A percentile compares a stretch with the other conserved stretches of the same genome.
These are phyloP conservation scores for Vesta saturnalis DNA, from an alignment of 2,888 invertebrate genomes.

Conservation along the genomic window DNA sequence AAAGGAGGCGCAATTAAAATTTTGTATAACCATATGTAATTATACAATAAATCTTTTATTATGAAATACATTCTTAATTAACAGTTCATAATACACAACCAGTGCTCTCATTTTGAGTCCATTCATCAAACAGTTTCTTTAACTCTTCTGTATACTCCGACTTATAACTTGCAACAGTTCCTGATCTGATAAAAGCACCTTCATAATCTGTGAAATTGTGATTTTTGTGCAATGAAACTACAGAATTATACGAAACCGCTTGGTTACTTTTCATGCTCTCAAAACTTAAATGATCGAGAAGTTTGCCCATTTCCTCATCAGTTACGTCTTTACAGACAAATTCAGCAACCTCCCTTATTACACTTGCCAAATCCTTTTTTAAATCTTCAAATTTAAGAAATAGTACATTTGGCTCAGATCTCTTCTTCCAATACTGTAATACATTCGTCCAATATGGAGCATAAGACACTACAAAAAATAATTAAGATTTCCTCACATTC, in stretches of 20 bases:
- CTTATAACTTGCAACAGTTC: slow-evolving; percentile 60
- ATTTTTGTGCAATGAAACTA: slow-evolving; percentile 52
- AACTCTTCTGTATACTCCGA: slow-evolving; percentile 75
- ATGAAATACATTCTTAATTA: background rate
- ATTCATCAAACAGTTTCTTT: slow-evolving; percentile 76
- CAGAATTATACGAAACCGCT: slow-evolving; percentile 43
- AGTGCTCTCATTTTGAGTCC: slow-evolving; percentile 66
- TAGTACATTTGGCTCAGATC: slow-evolving; percentile 76
- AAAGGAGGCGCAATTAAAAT: background rate
- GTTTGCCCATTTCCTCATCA: slow-evolving; percentile 54
- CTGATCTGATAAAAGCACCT: slow-evolving; percentile 63
- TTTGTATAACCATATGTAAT: background rate
- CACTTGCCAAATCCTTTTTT: slow-evolving; percentile 69
- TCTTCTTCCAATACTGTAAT: slow-evolving; percentile 74
- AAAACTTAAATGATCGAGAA: slow-evolving; percentile 64
- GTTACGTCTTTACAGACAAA: slow-evolving; percentile 58
- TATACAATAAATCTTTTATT: background rate
- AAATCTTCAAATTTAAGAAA: slow-evolving; percentile 87
- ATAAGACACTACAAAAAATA: slow-evolving; percentile 46
- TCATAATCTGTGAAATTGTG: slow-evolving; percentile 57
- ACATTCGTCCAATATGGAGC: slow-evolving; percentile 54
- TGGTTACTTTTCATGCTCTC: slow-evolving; percentile 64
- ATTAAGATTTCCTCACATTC: background rate
- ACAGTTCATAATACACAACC: background rate
- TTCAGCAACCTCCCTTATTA: slow-evolving; percentile 58